phyloP scores from a whole-genome alignment of 2,113 vertebrate species.

The Oncorhynchus kisutch region DNA sequence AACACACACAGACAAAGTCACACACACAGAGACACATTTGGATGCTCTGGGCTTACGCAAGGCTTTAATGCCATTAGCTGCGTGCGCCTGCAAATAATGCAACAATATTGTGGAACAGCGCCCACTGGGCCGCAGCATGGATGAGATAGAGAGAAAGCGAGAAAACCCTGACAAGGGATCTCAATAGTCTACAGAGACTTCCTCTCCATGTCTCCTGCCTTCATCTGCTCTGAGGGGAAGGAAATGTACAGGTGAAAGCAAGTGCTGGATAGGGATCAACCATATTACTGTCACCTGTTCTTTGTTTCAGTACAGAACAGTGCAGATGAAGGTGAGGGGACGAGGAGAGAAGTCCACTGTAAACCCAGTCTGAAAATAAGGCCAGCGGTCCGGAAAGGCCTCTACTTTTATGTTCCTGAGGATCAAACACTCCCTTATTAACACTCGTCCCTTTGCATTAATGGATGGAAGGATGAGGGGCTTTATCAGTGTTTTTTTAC shows the following conservation, averaged over 20 bases:
- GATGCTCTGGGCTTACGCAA: constrained; percentile 22
- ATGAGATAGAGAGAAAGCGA: background rate
- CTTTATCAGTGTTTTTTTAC: constrained; percentile 51
- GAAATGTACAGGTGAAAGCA: too few relatives aligned
- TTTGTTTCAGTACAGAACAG: too few relatives aligned
- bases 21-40: background rate
- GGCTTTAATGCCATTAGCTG: constrained; percentile 30
- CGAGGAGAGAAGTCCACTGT: too few relatives aligned
- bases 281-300: too few relatives aligned
- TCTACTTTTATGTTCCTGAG: constrained; percentile 25
- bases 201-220: background rate
- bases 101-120: constrained; percentile 23
- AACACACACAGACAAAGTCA: background rate
- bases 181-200: too few relatives aligned
- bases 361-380: constrained; percentile 37
- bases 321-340: too few relatives aligned
- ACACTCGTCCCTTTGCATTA: constrained; percentile 36
- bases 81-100: constrained; percentile 23
- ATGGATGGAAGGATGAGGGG: constrained; percentile 43
- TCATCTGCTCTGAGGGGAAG: background rate
- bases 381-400: constrained; percentile 25
- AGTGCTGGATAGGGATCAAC: too few relatives aligned
- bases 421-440: constrained; percentile 52
- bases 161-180: background rate
- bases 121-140: constrained; percentile 10